Conservation (phyloP, 2,888 invertebrate species). For the Cybosia mesomella region DNA sequence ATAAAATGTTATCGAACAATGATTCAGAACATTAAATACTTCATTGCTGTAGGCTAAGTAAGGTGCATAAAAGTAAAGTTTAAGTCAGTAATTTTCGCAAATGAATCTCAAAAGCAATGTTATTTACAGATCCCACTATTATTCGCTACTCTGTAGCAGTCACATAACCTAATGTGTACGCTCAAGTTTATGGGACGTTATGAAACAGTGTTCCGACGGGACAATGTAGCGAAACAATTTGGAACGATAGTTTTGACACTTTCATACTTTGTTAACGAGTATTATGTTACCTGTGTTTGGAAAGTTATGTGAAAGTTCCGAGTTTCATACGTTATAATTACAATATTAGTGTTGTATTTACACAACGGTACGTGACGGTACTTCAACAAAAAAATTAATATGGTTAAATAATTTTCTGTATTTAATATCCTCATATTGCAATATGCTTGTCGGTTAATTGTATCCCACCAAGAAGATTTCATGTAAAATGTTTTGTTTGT, state of each 20-base stretch:
- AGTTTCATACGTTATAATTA: constrained; percentile 43
- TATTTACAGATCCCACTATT: neutral
- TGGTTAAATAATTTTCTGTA: too few species aligned
- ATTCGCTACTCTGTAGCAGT: constrained; percentile 34
- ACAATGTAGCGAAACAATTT: constrained; percentile 76
- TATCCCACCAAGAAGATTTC: too few species aligned
- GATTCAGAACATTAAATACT: too few species aligned
- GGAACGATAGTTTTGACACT: constrained; percentile 75
- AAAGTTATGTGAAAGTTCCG: constrained; percentile 46
- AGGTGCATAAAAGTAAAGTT: too few species aligned
- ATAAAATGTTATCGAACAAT: too few species aligned
- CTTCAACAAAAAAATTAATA: too few species aligned
- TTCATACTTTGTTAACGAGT: constrained; percentile 64
- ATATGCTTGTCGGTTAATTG: too few species aligned
- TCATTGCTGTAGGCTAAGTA: too few species aligned
- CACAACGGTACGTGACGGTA: neutral
- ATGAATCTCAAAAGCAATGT: neutral
- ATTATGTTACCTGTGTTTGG: constrained; percentile 51
- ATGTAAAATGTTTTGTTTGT: too few species aligned
- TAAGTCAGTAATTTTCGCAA: neutral
- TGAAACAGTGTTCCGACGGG: constrained; percentile 70
- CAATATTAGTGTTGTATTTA: constrained; percentile 23
- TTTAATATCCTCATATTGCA: too few species aligned
- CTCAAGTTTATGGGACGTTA: constrained; percentile 77
- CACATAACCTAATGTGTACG: constrained; percentile 52